Percentiles rank a stretch among this genome's conserved stretches.
Conservation (phyloP, 1,140 invertebrate genomes). For the Diploscapter pachys region DNA sequence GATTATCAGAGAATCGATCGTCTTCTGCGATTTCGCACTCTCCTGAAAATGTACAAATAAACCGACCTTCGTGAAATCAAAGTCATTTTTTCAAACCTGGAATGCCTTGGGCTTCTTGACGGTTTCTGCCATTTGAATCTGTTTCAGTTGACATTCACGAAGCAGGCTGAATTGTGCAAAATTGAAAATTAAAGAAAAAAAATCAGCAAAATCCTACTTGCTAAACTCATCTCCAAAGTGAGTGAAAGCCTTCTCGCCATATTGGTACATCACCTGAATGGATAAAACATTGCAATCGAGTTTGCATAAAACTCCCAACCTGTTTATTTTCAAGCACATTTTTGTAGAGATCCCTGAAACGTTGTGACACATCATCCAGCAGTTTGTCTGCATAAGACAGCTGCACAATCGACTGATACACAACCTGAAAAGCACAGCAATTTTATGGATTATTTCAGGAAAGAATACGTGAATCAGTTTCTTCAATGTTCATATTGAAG, state of each 20-base stretch:
- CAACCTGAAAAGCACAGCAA: constrained; percentile 64
- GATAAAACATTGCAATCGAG: too few relatives aligned
- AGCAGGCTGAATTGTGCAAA: too few relatives aligned
- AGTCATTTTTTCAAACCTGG: constrained; percentile 27
- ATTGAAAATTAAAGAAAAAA: too few relatives aligned
- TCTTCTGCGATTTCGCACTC: constrained; percentile 95
- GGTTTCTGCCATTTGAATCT: too few relatives aligned
- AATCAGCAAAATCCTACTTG: too few relatives aligned
- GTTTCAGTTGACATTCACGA: too few relatives aligned
- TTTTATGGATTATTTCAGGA: too few relatives aligned
- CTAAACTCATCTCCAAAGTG: constrained; percentile 71
- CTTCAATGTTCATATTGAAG: too few relatives aligned
- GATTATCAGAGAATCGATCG: constrained; percentile 91
- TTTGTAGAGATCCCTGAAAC: constrained; percentile 93
- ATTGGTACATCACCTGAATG: constrained; percentile 55
- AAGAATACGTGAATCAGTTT: too few relatives aligned
- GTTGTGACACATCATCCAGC: constrained; percentile 85
- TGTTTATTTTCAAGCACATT: constrained; percentile 65
- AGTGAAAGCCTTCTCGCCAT: constrained; percentile 67
- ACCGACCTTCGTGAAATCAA: neutral
- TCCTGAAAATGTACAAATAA: constrained; percentile 72
- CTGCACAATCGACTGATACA: constrained; percentile 95
- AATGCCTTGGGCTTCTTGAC: constrained; percentile 48
- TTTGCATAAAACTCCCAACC: neutral
- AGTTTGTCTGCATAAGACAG: constrained; percentile 96